phyloP scores from a whole-genome alignment of 2,888 invertebrate genomes.

The Pristionchus arcanus region DNA sequence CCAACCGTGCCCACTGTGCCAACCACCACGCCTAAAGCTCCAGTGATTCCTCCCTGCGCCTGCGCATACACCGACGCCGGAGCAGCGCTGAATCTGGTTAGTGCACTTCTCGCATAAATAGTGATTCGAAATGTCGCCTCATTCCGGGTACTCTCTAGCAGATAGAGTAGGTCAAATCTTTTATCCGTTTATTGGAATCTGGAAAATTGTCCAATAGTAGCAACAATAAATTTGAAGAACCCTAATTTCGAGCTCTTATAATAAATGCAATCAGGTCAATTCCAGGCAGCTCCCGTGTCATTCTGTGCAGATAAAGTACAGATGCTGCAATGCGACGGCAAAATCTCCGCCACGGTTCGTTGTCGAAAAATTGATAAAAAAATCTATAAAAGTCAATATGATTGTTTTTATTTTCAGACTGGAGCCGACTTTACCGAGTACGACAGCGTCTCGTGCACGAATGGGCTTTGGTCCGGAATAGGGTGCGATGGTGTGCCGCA shows the following conservation, averaged over 20 bases:
- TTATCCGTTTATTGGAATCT: too few species aligned
- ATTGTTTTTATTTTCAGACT: not conserved
- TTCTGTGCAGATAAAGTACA: not conserved
- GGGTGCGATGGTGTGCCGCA: not conserved
- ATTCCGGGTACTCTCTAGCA: too few species aligned
- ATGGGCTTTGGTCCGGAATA: not conserved
- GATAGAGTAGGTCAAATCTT: too few species aligned
- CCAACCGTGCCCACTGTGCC: not conserved
- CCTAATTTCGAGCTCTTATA: too few species aligned
- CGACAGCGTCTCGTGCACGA: not conserved
- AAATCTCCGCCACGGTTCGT: not conserved
- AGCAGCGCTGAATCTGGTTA: not conserved
- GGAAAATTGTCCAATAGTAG: too few species aligned
- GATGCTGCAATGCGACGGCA: not conserved
- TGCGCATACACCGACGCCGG: not conserved
- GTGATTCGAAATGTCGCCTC: too few species aligned
- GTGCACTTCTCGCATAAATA: too few species aligned
- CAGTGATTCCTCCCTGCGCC: not conserved
- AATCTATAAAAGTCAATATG: too few species aligned
- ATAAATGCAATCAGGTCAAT: not conserved
- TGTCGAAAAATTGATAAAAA: not conserved
- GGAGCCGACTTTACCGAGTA: not conserved
- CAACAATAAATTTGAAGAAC: too few species aligned
- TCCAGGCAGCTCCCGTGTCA: not conserved
- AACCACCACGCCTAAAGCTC: not conserved